A percentile compares a stretch with the other conserved stretches of the same genome.
Conservation (phyloP, 2,113 vertebrate genomes). For the Dasyurus viverrinus region DNA sequence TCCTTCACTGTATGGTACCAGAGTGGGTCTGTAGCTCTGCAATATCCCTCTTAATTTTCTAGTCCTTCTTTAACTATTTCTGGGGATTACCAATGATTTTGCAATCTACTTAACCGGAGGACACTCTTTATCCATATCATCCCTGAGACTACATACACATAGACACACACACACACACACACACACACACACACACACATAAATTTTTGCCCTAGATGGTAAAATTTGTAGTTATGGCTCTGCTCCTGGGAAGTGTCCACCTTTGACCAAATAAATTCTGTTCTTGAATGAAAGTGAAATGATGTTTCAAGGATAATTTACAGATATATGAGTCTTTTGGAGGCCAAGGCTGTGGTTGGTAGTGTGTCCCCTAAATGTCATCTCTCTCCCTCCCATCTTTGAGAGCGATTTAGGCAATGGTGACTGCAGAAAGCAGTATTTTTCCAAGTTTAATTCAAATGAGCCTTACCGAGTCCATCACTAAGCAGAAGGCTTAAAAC, state of each 20-base stretch:
- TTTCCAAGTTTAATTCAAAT: constrained; percentile 19
- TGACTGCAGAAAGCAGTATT: not conserved
- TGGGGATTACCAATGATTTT: not conserved
- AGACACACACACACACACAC: too few species aligned
- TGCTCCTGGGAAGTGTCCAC: not conserved
- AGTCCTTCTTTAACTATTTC: not conserved
- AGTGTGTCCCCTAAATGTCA: not conserved
- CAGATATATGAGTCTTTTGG: not conserved
- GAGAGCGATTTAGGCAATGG: not conserved
- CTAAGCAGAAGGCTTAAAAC: not conserved
- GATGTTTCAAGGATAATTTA: not conserved
- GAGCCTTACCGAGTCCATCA: not conserved
- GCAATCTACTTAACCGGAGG: not conserved
- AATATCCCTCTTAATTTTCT: not conserved
- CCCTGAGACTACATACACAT: not conserved
- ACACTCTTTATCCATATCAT: not conserved
- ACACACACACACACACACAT: not conserved
- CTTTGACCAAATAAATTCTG: constrained; percentile 12
- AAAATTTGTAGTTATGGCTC: not conserved
- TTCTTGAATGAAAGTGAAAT: not conserved
- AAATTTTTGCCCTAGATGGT: not conserved
- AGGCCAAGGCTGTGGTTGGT: not conserved
- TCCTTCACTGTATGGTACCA: not conserved
- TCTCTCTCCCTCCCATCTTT: not conserved
- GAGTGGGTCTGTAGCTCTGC: not conserved